phyloP scores from a whole-genome alignment of 2,888 invertebrate genomes.

The Alcis repandata region DNA sequence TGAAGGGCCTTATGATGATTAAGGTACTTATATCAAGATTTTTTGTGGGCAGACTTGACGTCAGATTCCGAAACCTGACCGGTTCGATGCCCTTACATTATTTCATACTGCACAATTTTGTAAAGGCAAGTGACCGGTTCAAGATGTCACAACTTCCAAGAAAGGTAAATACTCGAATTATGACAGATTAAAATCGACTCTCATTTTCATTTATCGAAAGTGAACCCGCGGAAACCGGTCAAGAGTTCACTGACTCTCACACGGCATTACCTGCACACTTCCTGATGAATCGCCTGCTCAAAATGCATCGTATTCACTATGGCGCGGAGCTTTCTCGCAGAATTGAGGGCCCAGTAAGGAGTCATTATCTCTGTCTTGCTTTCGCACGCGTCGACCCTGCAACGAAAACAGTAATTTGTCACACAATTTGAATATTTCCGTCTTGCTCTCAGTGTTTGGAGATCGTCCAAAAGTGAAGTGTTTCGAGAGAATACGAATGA shows the following conservation, averaged over 20 bases:
- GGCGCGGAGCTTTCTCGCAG: constrained; percentile 95
- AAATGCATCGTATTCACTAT: constrained; percentile 98
- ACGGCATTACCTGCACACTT: constrained; percentile 93
- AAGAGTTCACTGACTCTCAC: constrained; percentile 28
- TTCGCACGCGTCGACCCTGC: constrained; percentile 94
- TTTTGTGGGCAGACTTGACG: neutral
- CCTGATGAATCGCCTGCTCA: constrained; percentile 97
- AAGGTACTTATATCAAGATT: neutral
- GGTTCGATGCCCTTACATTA: constrained; percentile 9
- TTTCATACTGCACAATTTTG: neutral
- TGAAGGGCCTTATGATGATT: no score
- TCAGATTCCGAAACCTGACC: neutral
- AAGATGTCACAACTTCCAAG: constrained; percentile 8
- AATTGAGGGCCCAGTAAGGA: constrained; percentile 97
- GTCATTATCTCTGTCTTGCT: constrained; percentile 97
- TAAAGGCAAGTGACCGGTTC: constrained; percentile 18
- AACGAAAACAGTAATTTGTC: constrained; percentile 49
- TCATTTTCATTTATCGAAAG: constrained; percentile 33
- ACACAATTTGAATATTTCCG: constrained; percentile 13
- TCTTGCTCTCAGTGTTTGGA: constrained; percentile 26
- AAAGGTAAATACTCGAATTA: constrained; percentile 12
- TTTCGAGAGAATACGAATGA: constrained; percentile 25
- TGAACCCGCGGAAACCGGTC: constrained; percentile 30
- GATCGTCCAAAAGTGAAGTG: constrained; percentile 27
- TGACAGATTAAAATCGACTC: constrained; percentile 25